These are phyloP conservation scores for Eueides isabella DNA, from an alignment of 1,140 invertebrate genomes.

Conservation along the genomic window DNA sequence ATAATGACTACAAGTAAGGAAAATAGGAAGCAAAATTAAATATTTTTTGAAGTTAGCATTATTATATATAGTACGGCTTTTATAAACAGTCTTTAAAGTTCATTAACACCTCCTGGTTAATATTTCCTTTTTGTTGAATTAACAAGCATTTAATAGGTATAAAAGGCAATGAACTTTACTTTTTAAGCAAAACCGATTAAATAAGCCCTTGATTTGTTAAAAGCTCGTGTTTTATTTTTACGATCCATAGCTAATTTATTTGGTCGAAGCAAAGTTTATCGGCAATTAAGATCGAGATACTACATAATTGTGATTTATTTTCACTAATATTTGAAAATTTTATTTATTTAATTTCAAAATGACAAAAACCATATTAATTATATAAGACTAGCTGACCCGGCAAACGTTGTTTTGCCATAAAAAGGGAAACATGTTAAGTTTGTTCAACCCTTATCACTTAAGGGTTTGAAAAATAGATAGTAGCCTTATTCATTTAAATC, in stretches of 20 bases:
- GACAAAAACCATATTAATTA: no score
- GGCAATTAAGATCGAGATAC: background rate
- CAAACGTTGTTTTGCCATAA: no score
- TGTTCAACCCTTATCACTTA: no score
- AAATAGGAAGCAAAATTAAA: no score
- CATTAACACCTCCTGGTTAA: conserved; percentile 5
- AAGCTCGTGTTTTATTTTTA: background rate
- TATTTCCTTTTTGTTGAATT: conserved; percentile 2
- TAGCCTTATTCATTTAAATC: no score
- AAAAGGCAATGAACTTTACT: background rate
- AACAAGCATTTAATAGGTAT: background rate
- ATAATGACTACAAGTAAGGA: no score
- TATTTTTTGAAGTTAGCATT: no score
- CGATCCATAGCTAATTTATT: background rate
- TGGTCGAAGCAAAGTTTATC: background rate
- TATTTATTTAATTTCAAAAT: no score
- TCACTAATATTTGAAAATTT: background rate
- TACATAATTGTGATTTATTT: background rate
- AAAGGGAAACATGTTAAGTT: no score
- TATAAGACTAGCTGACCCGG: no score
- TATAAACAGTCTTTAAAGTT: background rate
- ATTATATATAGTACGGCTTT: no score
- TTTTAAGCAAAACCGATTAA: background rate
- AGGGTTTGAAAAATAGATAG: no score
- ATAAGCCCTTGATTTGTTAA: background rate